Conservation (phyloP, 1,140 invertebrate genomes). For the Leucophenga varia region DNA sequence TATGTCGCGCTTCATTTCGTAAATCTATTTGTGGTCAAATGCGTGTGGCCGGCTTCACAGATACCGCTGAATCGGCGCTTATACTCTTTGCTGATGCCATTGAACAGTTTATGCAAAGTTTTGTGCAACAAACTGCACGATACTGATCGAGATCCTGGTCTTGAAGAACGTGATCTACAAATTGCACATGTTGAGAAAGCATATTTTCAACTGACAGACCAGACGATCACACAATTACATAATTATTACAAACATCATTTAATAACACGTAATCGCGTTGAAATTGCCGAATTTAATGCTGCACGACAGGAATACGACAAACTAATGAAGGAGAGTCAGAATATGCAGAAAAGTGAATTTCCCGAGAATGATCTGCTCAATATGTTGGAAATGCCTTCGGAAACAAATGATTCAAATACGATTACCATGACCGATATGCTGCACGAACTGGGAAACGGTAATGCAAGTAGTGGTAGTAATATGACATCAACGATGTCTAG, state of each 20-base stretch:
- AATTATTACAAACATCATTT: slow-evolving; percentile 55
- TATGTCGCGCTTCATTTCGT: slow-evolving; percentile 32
- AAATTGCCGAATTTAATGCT: slow-evolving; percentile 46
- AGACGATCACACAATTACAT: slow-evolving; percentile 44
- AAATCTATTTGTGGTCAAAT: slow-evolving; percentile 49
- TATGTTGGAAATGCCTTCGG: slow-evolving; percentile 30
- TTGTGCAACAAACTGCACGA: slow-evolving; percentile 31
- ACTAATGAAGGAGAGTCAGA: slow-evolving; percentile 53
- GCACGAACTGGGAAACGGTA: slow-evolving; percentile 35
- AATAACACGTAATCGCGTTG: slow-evolving; percentile 39
- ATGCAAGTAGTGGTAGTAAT: slow-evolving; percentile 28
- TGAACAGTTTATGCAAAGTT: slow-evolving; percentile 43
- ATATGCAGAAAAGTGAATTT: slow-evolving; percentile 42
- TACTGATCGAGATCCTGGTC: slow-evolving; percentile 20
- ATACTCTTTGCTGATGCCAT: slow-evolving; percentile 41
- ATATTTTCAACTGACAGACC: slow-evolving; percentile 35
- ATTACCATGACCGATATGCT: slow-evolving; percentile 32
- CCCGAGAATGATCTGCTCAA: slow-evolving; percentile 49
- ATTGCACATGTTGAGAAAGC: slow-evolving; percentile 36
- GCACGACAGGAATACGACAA: slow-evolving; percentile 50
- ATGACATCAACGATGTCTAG: slow-evolving; percentile 19
- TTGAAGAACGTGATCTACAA: slow-evolving; percentile 16
- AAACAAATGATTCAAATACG: slow-evolving; percentile 20
- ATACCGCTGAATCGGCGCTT: slow-evolving; percentile 46
- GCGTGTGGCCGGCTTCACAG: slow-evolving; percentile 46